Evolutionary conservation across 2,797 vertebrate species (phyloP), one percentile per base, ranked within the genome.

Genomic region (Malacoraja senta): DNA sequence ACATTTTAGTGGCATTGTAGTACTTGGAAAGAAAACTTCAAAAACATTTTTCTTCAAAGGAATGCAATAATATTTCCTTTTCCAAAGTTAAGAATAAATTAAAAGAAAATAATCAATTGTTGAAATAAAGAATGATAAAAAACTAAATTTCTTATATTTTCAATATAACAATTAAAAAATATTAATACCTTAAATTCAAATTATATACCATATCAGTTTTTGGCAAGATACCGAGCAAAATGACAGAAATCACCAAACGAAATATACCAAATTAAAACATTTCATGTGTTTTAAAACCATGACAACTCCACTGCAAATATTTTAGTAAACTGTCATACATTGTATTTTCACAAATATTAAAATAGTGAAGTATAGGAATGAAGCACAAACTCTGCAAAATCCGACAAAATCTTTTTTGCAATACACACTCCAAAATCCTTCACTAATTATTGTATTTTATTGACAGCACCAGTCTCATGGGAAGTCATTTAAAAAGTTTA

Each of bases 401-500:
- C 71, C 44, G 71, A 24, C 44, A 92, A 92, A n/a, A 71, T 78
- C 58, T 65, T 88, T 93, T 58, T 78, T 88, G 93, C 71, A 77
- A 86, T 90, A 93, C 88, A 72, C 74, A 74, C 95, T 97, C 96
- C 95, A 96, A 95, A 97, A 96, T 93, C 93, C 94, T 94, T 95
- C 96, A 96, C 96, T 98, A 98, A 98, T 98, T 97, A 98, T 97
- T 97, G 96, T 94, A 95, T 96, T 97, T 97, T 98, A 98, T 97
- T 98, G 98, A 98, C 97, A 97, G 97, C 95, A 96, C 96, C 96
- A 96, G 96, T 97, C 97, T 96, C 96, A 95, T 94, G 96, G 97
- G 97, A 98, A 96, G 96, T 97, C 97, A 98, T 97, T 98, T 98
- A 96, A 97, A 97, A 98, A 97, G 97, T 98, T 98, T 98, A 98